Evolutionary conservation across 1,140 invertebrate species (phyloP).

Genomic region (Bombus superbus): DNA sequence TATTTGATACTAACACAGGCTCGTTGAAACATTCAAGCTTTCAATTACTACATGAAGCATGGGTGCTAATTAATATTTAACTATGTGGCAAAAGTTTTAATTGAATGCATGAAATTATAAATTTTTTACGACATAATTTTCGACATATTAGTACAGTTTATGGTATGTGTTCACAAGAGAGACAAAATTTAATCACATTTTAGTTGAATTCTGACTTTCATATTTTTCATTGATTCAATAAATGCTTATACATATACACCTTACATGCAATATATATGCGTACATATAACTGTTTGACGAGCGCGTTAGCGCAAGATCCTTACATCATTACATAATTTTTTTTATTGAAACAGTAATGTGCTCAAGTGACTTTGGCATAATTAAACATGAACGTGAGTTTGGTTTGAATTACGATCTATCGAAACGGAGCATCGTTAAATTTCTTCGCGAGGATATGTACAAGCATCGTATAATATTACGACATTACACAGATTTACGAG

Average conservation of each 20-base stretch:
- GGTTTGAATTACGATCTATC: conserved; percentile 4
- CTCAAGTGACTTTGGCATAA: conserved; percentile 29
- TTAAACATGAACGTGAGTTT: conserved; percentile 27
- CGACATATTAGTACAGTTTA: conserved; percentile 18
- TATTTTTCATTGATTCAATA: conserved; percentile 2
- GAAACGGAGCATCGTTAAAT: neutral
- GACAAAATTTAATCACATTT: neutral
- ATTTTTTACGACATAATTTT: neutral
- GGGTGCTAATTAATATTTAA: neutral
- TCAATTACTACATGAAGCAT: neutral
- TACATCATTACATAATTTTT: conserved; percentile 29
- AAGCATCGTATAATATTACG: neutral
- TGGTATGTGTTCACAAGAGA: neutral
- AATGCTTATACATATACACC: neutral
- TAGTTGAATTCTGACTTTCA: neutral
- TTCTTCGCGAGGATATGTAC: neutral
- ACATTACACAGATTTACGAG: neutral
- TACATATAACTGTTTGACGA: neutral
- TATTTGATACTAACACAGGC: neutral
- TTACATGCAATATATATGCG: neutral
- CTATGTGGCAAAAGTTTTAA: neutral
- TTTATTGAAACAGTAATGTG: conserved; percentile 4
- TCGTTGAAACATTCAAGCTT: neutral
- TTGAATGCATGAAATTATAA: neutral
- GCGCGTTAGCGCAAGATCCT: conserved; percentile 11